phyloP scores from a whole-genome alignment of 2,113 vertebrate genomes.

The Cinclus mexicanus region DNA sequence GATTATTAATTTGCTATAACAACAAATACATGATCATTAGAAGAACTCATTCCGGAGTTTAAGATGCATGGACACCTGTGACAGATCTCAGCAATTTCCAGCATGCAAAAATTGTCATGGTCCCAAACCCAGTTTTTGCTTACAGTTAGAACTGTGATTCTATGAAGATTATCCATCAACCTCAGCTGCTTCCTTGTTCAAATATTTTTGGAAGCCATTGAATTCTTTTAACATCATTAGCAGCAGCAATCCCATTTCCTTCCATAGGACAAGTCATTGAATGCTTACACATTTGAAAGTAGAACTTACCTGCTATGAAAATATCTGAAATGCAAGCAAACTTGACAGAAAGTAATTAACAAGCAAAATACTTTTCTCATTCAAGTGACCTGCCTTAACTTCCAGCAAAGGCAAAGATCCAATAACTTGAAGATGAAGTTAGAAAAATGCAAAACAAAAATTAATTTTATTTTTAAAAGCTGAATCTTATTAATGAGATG shows the following conservation, averaged over 20 bases:
- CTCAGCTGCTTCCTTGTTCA: not conserved
- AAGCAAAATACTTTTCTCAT: not conserved
- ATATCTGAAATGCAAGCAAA: not conserved
- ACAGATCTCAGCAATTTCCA: not conserved
- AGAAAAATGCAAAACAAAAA: not conserved
- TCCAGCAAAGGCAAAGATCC: not conserved
- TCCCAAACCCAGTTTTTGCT: not conserved
- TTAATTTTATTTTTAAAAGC: not conserved
- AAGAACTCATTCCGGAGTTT: not conserved
- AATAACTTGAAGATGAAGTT: not conserved
- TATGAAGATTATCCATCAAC: not conserved
- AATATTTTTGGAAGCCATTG: not conserved
- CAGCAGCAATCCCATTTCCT: not conserved
- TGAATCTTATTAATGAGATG: not conserved
- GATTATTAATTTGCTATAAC: not conserved
- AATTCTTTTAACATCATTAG: not conserved
- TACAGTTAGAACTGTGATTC: not conserved
- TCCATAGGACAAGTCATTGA: not conserved
- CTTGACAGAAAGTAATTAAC: not conserved
- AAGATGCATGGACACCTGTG: not conserved
- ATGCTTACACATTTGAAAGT: not conserved
- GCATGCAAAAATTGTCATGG: not conserved
- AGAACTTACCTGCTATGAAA: not conserved
- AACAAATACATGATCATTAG: not conserved
- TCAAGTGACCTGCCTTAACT: not conserved